A percentile compares a stretch with the other conserved stretches of the same genome.
Conservation (phyloP, 2,113 vertebrate species). For the Apeltes quadracus region DNA sequence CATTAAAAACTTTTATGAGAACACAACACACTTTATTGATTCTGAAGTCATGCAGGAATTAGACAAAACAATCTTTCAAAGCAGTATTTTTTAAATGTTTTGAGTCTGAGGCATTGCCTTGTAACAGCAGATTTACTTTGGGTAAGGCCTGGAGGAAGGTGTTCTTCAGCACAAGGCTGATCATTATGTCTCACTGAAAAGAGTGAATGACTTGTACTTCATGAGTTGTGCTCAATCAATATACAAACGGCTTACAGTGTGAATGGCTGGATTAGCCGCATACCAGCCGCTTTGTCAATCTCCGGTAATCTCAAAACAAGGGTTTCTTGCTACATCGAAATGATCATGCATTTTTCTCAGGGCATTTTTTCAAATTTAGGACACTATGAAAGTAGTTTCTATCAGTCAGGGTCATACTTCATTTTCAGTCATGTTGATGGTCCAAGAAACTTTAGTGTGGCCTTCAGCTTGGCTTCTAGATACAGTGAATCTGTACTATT, state of each 20-base stretch:
- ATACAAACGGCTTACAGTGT: constrained; percentile 25
- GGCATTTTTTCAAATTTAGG: neutral
- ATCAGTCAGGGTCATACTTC: constrained; percentile 8
- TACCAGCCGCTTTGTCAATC: constrained; percentile 14
- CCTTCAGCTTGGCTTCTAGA: neutral
- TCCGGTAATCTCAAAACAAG: constrained; percentile 1
- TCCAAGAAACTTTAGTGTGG: neutral
- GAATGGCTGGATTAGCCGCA: constrained; percentile 16
- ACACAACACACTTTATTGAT: constrained; percentile 1
- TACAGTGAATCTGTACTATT: neutral
- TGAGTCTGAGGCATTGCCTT: constrained; percentile 11
- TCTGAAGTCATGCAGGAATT: constrained; percentile 24
- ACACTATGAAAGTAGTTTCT: constrained; percentile 7
- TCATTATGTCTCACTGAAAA: constrained; percentile 39
- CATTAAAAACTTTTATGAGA: constrained; percentile 15
- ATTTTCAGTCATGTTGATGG: neutral
- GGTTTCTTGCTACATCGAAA: constrained; percentile 1
- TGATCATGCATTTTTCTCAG: neutral
- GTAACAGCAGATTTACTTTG: neutral
- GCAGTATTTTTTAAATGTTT: neutral
- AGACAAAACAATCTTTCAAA: constrained; percentile 30
- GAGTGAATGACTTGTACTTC: constrained; percentile 28
- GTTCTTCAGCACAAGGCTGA: constrained; percentile 41
- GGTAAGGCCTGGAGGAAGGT: constrained; percentile 30
- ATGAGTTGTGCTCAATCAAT: constrained; percentile 1